Evolutionary conservation across 2,797 vertebrate genomes (phyloP).

Genomic region (Hylomyscus alleni): DNA sequence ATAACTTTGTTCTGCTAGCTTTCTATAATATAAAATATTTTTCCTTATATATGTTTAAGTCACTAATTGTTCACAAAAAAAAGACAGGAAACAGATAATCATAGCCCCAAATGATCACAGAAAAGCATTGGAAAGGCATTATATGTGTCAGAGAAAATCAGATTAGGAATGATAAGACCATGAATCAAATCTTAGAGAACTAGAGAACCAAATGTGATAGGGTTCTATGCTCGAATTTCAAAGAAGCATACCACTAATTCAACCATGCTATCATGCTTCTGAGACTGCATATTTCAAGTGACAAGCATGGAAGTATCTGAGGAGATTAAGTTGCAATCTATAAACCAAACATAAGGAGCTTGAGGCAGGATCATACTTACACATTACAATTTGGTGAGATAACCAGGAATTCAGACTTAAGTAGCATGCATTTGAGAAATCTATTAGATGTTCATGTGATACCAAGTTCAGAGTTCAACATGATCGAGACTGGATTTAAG

Average conservation of each 20-base stretch:
- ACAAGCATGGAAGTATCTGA: neutral
- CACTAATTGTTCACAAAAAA: neutral
- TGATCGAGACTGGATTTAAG: neutral
- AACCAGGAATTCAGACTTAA: neutral
- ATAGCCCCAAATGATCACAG: neutral
- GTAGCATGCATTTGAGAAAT: neutral
- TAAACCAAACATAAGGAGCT: neutral
- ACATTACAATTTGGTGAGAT: neutral
- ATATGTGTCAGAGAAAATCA: neutral
- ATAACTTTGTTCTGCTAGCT: neutral
- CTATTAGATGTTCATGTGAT: neutral
- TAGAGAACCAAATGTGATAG: no score
- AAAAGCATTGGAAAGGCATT: neutral
- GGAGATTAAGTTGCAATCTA: neutral
- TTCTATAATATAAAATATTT: neutral
- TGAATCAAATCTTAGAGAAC: neutral
- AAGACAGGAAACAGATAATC: neutral
- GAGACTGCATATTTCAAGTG: neutral
- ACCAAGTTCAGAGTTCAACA: neutral
- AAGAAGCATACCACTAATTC: no score
- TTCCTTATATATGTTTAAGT: neutral
- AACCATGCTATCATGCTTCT: neutral
- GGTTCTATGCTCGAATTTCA: no score
- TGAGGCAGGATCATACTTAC: neutral
- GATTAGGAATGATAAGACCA: neutral